Conservation (phyloP, 2,797 vertebrate genomes). For the Enteromius mattozi region DNA sequence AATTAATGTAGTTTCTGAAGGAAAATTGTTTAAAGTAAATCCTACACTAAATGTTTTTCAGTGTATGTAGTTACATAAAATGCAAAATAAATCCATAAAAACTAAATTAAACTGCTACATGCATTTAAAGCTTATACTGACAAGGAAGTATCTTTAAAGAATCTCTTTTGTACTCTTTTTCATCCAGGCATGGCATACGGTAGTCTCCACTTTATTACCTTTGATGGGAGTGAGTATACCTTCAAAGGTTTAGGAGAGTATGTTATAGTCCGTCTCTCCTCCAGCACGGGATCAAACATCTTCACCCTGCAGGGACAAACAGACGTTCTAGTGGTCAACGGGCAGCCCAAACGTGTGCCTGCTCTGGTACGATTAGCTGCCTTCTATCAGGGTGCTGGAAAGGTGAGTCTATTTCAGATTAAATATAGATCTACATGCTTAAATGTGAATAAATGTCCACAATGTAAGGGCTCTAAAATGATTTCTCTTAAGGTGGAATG, state of each 20-base stretch:
- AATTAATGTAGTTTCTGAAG: not conserved
- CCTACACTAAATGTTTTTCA: not conserved
- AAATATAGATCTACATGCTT: not conserved
- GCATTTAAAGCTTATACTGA: not conserved
- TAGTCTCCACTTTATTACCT: constrained; percentile 82
- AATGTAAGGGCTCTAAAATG: constrained; percentile 4
- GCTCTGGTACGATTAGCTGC: constrained; percentile 80
- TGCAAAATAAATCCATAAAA: too few relatives aligned
- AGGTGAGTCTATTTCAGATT: constrained; percentile 70
- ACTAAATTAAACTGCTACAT: not conserved
- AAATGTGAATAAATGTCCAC: not conserved
- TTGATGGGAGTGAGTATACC: constrained; percentile 80
- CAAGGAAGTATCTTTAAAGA: not conserved
- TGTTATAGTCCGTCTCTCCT: constrained; percentile 82
- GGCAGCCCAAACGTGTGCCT: constrained; percentile 70
- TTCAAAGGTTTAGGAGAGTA: constrained; percentile 84
- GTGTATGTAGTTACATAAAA: not conserved
- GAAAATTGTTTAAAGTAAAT: not conserved
- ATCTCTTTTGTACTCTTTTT: not conserved
- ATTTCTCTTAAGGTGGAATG: constrained; percentile 78
- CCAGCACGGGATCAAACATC: constrained; percentile 79
- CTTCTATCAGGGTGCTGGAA: constrained; percentile 83
- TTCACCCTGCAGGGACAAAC: constrained; percentile 86
- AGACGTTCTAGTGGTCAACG: constrained; percentile 65
- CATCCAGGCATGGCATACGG: constrained; percentile 81